Evolutionary conservation across 2,888 invertebrate genomes (phyloP), one percentile per base, ranked within the genome.

Genomic region (Pantelozetes paolii): DNA sequence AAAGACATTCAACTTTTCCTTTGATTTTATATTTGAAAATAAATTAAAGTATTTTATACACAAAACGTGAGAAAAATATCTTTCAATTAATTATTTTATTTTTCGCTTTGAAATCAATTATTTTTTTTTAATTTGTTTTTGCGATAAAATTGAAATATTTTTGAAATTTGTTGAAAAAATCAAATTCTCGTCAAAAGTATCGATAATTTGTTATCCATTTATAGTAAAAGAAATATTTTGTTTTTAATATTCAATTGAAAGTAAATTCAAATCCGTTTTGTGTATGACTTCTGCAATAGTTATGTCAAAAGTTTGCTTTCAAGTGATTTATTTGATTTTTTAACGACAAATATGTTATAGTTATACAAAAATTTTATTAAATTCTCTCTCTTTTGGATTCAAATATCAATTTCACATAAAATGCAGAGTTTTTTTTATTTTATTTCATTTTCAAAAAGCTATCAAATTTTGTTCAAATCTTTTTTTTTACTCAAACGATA

Each of bases 401-500:
- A 36, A 62, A 62, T 62, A 62, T 62, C 62, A 11, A 1, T 62
- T 62, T 62, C 62, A 62, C 54, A 54, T 36, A 62, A 62, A 62
- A 59, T 36, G 32, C 3, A 9, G 32, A 59, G 28, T 28, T 32
- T 62, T 32, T 62, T 32, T 32, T 32, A 20, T 5, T 54, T 26
- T 23, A 13, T 1, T 54, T 54, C 15, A 5, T 26, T 13, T 54
- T 30, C 62, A 36, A 36, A 30, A 36, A 62, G 62, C 62, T 32
- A 62, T 62, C 62, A 62, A 32, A 62, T 62, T 62, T 36, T 62
- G 32, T 62, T 62, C 62, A 62, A 62, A n/a, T n/a, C n/a, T 62
- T 36, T 32, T 62, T 59, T 62, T 15, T 15, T 62, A 62, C 62
- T n/a, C n/a, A n/a, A n/a, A n/a, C n/a, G n/a, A 26, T 11, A 54